Conservation (phyloP, 2,113 vertebrate genomes). For the Mustela lutreola region DNA sequence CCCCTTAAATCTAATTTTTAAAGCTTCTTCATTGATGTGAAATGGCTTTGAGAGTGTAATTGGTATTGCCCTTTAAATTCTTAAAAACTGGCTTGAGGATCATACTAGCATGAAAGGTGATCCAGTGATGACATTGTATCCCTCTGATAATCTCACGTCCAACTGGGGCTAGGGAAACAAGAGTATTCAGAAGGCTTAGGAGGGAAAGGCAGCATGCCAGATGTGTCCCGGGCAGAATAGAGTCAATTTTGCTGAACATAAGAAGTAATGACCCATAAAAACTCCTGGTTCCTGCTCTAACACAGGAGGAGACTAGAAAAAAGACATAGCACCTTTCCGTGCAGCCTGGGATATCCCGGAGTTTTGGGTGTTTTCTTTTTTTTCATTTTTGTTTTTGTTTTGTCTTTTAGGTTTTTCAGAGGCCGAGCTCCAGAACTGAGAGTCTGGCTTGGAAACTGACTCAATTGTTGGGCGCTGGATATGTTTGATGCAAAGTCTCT, state of each 20-base stretch:
- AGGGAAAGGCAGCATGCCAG: slow-evolving; percentile 47
- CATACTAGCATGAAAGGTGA: slow-evolving; percentile 46
- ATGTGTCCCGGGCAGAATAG: slow-evolving; percentile 65
- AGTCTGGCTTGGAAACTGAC: slow-evolving; percentile 67
- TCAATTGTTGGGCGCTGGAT: slow-evolving; percentile 38
- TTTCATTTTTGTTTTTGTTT: neutral
- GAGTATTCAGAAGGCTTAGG: neutral
- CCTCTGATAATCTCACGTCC: slow-evolving; percentile 33
- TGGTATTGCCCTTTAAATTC: slow-evolving; percentile 72
- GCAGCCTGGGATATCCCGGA: slow-evolving; percentile 59
- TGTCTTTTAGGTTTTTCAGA: slow-evolving; percentile 60
- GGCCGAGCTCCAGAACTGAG: slow-evolving; percentile 65
- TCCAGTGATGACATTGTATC: neutral
- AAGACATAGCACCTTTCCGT: slow-evolving; percentile 58
- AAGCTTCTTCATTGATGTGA: slow-evolving; percentile 69
- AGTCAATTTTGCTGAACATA: slow-evolving; percentile 68
- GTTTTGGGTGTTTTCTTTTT: neutral
- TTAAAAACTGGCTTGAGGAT: slow-evolving; percentile 46
- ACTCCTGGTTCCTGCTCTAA: slow-evolving; percentile 35
- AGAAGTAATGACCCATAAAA: slow-evolving; percentile 78
- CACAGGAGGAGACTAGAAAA: slow-evolving; percentile 39
- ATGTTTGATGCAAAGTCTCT: slow-evolving; percentile 54
- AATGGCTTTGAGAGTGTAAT: slow-evolving; percentile 73
- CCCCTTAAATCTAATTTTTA: slow-evolving; percentile 65
- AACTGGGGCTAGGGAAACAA: slow-evolving; percentile 47